Base-by-base conservation (phyloP, 1,140 invertebrate genomes). In the Hylaeus volcanicus region DNA sequence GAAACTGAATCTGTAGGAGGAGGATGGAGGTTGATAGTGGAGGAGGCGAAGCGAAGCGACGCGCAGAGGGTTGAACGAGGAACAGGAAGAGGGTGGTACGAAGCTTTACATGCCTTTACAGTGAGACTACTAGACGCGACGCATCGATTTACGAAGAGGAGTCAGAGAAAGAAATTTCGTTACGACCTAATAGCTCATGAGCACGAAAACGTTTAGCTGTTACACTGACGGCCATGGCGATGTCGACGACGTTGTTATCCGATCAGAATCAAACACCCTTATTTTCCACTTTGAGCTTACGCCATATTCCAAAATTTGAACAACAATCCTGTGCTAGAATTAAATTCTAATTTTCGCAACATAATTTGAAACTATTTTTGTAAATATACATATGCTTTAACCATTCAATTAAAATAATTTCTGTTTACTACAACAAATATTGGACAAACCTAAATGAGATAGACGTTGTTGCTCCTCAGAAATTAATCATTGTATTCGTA, bases 11-110 rank as follows among this genome's bases (percentile, higher is more conserved):
- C 79, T 77, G 81, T 75, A 63, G 81, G 69, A 65, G 61, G 74
- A 64, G 76, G 68, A 73, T 85, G 69, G 81, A 65, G 69, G 86
- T 63, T 8, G 53, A 61, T 48, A 43, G 63, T 39, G 41, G 26
- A 53, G 39, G 65, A 41, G 43, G 53, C 11, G 55, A 53, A 75
- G n/a, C 26, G 74, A 55, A n/a, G 41, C 53, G 74, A 60, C 37
- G 41, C 53, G 58, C 51, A 43, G 51, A 39, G 55, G 61, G 78
- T 48, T 45, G 76, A 66, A 64, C 68, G 55, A 80, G 82, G 75
- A 86, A 89, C 84, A 84, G 86, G 85, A 90, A 89, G 80, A 88
- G 86, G 88, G 86, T 89, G 87, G 89, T 90, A 89, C 85, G 85
- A 76, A 75, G 77, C 78, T 26, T 26, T 86, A 82, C 86, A 81